Base-by-base conservation (phyloP, 1,140 invertebrate genomes). In the Drosophila sechellia region DNA sequence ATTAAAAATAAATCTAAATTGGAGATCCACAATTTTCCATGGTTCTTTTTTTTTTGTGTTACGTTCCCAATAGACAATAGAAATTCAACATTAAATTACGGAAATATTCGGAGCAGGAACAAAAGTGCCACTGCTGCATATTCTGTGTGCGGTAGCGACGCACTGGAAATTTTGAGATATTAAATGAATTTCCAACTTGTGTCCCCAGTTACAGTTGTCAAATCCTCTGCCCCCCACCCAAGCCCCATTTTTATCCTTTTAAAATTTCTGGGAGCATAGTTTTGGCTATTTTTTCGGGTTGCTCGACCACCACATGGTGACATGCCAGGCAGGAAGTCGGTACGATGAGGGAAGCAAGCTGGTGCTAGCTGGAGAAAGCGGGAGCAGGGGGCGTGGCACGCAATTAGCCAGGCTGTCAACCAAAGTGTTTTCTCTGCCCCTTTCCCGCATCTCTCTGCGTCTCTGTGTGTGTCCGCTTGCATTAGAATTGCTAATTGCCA, bases 1-100 rank as follows among this genome's bases (percentile, higher is more conserved):
- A 81, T 87, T 87, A 81, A 87, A 87, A 79, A 87, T 87, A 87
- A 81, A 87, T 86, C 74, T 70, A 87, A 86, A 86, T 81, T 86
- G 83, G 76, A 78, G 65, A 50, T 39, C 25, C 39, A 42, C 34
- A 45, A 37, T 11, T 64, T 45, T 42, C 40, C 2, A 15, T 6
- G 6, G 66, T 61, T 63, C 49, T 56, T 60, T 59, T 74, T 49
- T 52, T 60, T 59, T 74, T 49, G 48, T 39, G 5, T 25, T 15
- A 34, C 17, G 15, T 34, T 17, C 42, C 43, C 43, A 53, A 34
- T 57, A 60, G 60, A 86, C 64, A 86, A 86, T 69, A 39, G 65
- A 69, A 81, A 79, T 81, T 87, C 73, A 34, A 81, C 58, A 79
- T 79, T 75, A 75, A 81, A 77, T 73, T 73, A 61, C 58, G 53